These are phyloP conservation scores for Porites divaricata DNA, from an alignment of 92 coral and sea anemone species.

Conservation along the genomic window DNA sequence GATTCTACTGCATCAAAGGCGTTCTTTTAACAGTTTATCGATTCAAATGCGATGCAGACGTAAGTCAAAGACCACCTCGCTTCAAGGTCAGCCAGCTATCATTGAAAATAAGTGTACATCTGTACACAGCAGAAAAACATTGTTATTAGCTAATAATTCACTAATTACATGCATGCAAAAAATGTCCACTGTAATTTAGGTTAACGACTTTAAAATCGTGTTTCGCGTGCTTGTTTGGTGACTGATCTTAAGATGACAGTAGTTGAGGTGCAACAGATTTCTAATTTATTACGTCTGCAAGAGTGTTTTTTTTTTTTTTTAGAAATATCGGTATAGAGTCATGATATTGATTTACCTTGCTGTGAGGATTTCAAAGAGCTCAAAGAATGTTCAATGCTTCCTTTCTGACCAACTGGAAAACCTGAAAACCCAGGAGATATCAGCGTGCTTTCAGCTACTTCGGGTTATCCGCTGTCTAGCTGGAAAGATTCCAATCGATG, in stretches of 20 bases:
- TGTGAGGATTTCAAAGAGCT: background rate
- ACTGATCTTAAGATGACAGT: background rate
- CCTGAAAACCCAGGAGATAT: background rate
- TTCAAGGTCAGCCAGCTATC: background rate
- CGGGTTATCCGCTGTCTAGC: background rate
- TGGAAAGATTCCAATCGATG: slow-evolving; percentile 7
- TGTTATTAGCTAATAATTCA: too few relatives aligned
- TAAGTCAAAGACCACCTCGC: background rate
- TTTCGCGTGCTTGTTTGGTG: background rate
- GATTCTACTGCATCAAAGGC: background rate
- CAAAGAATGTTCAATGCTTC: too few relatives aligned
- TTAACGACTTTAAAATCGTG: background rate
- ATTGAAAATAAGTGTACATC: background rate
- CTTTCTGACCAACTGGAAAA: background rate
- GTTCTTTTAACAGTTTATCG: slow-evolving; percentile 5
- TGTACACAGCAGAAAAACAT: background rate
- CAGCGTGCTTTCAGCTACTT: background rate
- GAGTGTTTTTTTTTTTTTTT: too few relatives aligned
- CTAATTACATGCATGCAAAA: background rate
- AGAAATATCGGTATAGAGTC: too few relatives aligned
- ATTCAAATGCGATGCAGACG: background rate
- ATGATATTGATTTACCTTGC: background rate
- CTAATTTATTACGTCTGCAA: too few relatives aligned
- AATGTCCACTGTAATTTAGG: background rate
- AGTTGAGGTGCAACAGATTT: too few relatives aligned